Evolutionary conservation across 2,888 invertebrate species (phyloP).

Genomic region (Melipona beecheii): DNA sequence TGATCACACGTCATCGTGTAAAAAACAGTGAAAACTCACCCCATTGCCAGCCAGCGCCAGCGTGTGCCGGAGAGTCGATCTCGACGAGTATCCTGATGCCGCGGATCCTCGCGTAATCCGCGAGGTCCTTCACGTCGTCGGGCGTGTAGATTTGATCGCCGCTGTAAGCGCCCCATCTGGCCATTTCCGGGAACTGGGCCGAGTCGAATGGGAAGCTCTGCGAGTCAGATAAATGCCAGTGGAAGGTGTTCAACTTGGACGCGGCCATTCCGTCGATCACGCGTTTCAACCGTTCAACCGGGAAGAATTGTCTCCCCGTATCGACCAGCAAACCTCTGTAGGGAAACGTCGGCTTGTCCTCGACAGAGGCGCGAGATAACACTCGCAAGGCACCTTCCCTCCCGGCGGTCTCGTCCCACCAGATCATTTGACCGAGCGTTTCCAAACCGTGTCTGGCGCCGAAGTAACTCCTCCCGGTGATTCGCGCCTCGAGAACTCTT

Average conservation of each 20-base stretch:
- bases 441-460: conserved; percentile 92
- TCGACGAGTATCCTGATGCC: conserved; percentile 95
- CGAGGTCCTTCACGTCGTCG: conserved; percentile 89
- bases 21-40: conserved; percentile 83
- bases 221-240: conserved; percentile 96
- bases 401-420: conserved; percentile 90
- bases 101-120: conserved; percentile 91
- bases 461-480: conserved; percentile 89
- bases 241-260: conserved; percentile 95
- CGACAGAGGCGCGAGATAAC: conserved; percentile 88
- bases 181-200: conserved; percentile 90
- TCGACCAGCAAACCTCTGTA: conserved; percentile 96
- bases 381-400: conserved; percentile 86
- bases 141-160: conserved; percentile 91
- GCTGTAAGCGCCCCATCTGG: conserved; percentile 94
- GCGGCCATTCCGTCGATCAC: conserved; percentile 95
- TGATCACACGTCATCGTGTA: not conserved
- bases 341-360: conserved; percentile 91
- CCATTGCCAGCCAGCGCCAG: conserved; percentile 95
- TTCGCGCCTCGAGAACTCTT: conserved; percentile 86
- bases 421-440: conserved; percentile 91
- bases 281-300: conserved; percentile 89
- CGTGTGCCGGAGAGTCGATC: conserved; percentile 96
- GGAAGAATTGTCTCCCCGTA: conserved; percentile 95
- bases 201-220: conserved; percentile 96